Base-by-base conservation (phyloP, 2,113 vertebrate species). In the Chionomys nivalis region DNA sequence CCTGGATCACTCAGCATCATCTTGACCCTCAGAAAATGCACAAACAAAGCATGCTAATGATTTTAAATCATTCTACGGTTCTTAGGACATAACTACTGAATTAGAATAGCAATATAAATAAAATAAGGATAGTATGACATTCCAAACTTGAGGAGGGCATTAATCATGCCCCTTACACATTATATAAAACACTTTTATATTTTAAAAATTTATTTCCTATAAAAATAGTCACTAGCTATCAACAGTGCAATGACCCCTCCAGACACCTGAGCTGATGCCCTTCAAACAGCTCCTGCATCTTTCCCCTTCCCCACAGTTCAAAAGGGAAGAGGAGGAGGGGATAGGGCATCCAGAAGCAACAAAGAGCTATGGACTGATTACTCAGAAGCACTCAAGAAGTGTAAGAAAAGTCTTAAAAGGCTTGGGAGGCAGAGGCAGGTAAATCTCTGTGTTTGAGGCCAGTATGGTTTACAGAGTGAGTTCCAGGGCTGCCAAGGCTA, bases 171-270 rank as follows among this genome's bases (percentile, higher is more conserved):
- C 26, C 63, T 76, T 72, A 83, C 39, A 85, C 16, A 86, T 23
- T 33, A 77, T 16, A 86, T 1, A 75, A 55, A 13, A 90, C 24
- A 91, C 12, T 33, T 87, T 21, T 76, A 75, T 55, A 55, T 33
- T 70, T 70, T 61, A n/a, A 87, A 95, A 79, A 94, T 28, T 24
- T 52, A 79, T 75, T 96, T 78, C 72, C 70, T 96, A 3, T 93
- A 47, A 90, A 93, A 81, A 68, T 66, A 92, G 49, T 76, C 73
- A 72, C 5, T 92, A 82, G 94, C 17, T 76, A 21, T 87, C 89
- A 79, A 85, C 0, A 79, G 12, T 13, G 47, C 14, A 90, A 6
- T 23, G 36, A 93, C 44, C 78, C 76, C 93, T 76, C 63, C 58
- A 81, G 66, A 36, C 0, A 72, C 36, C 85, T 95, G 68, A 23